A percentile compares a stretch with the other conserved stretches of the same genome.
Conservation (phyloP, 1,140 invertebrate genomes). For the Leptinotarsa lineolata region DNA sequence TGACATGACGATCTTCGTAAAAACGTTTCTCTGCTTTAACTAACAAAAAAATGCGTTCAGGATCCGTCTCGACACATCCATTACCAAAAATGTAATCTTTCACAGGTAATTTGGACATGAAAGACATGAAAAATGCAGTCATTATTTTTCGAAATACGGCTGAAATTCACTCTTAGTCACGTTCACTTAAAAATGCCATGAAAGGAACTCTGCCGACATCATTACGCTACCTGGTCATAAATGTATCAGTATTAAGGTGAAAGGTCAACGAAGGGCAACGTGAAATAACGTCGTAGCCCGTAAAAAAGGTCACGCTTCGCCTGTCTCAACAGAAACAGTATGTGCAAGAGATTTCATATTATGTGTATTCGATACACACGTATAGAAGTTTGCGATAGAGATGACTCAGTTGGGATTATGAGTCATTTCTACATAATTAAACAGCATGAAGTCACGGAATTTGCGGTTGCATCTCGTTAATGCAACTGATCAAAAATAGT, state of each 20-base stretch:
- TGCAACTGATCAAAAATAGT: no score
- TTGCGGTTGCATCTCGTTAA: no score
- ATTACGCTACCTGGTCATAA: not conserved
- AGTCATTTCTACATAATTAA: not conserved
- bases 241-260: not conserved
- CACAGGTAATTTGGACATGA: not conserved
- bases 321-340: not conserved
- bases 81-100: no score
- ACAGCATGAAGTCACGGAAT: no score
- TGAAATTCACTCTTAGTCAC: not conserved
- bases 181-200: not conserved
- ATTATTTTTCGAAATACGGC: not conserved
- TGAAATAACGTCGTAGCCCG: not conserved
- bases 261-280: constrained; percentile 1
- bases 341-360: not conserved
- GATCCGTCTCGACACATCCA: no score
- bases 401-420: not conserved
- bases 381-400: not conserved
- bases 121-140: not conserved
- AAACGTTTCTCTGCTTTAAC: no score
- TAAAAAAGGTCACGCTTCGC: not conserved
- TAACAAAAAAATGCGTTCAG: no score
- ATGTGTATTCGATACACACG: not conserved
- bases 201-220: not conserved
- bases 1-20: no score